A percentile compares a stretch with the other conserved stretches of the same genome.
These are phyloP conservation scores for Nixonia krombeini DNA, from an alignment of 1,140 invertebrate species.

Conservation along the genomic window DNA sequence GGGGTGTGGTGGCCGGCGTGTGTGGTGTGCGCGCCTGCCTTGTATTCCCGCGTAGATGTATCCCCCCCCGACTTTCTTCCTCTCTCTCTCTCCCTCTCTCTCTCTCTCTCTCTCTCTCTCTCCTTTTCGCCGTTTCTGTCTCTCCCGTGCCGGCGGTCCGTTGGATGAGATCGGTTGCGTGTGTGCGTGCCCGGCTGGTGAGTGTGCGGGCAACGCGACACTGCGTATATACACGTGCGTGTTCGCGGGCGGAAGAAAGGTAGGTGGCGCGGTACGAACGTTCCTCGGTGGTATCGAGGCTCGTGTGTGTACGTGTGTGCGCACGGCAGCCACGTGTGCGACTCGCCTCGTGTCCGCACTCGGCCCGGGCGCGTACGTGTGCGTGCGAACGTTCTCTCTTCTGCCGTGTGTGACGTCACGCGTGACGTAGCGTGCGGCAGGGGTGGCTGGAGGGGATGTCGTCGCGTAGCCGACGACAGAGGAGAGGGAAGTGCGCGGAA, in stretches of 20 bases:
- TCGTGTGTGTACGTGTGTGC: slow-evolving; percentile 2
- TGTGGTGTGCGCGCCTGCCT: neutral
- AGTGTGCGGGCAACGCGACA: slow-evolving; percentile 11
- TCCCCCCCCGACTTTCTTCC: slow-evolving; percentile 9
- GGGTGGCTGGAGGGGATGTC: slow-evolving; percentile 18
- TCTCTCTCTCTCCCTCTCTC: slow-evolving; percentile 12
- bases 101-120: no score
- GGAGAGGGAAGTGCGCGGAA: slow-evolving; percentile 3
- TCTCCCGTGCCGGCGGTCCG: neutral
- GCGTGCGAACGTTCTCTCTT: slow-evolving; percentile 23
- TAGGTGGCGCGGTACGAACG: slow-evolving; percentile 27
- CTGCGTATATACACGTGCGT: neutral
- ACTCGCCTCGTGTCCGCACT: neutral
- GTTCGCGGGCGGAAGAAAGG: slow-evolving; percentile 16
- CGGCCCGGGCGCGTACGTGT: slow-evolving; percentile 15
- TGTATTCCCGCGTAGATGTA: no score
- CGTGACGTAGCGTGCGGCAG: slow-evolving; percentile 52
- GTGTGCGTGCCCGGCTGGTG: slow-evolving; percentile 22
- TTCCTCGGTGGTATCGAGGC: no score
- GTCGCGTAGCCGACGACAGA: slow-evolving; percentile 17
- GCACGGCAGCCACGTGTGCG: neutral
- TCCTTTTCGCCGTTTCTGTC: slow-evolving; percentile 1
- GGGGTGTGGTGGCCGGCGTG: slow-evolving; percentile 22
- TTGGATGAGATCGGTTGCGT: neutral
- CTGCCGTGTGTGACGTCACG: slow-evolving; percentile 53